Evolutionary conservation across 2,888 invertebrate genomes (phyloP).

Genomic region (Pyrochroa serraticornis): DNA sequence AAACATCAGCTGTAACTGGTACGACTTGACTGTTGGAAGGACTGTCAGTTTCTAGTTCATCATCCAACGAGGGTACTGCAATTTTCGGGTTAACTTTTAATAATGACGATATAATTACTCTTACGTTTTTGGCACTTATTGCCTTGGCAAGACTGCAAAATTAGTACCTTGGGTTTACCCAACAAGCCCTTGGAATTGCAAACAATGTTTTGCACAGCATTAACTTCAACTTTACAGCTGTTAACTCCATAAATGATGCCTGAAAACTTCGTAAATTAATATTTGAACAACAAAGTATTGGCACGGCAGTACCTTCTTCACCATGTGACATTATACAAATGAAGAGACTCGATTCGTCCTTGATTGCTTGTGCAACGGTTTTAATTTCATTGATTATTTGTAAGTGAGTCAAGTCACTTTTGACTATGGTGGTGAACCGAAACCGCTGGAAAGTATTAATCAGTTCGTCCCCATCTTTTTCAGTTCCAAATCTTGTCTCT

Average conservation of each 20-base stretch:
- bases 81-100: slow-evolving; percentile 4
- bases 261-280: slow-evolving; percentile 34
- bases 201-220: slow-evolving; percentile 56
- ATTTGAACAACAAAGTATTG: slow-evolving; percentile 9
- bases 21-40: slow-evolving; percentile 21
- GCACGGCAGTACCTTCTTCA: slow-evolving; percentile 44
- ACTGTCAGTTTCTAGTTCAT: slow-evolving; percentile 34
- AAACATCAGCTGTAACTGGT: slow-evolving; percentile 45
- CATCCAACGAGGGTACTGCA: slow-evolving; percentile 33
- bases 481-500: slow-evolving; percentile 53
- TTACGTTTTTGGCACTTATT: slow-evolving; percentile 46
- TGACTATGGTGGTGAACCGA: slow-evolving; percentile 50
- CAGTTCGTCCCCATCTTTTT: slow-evolving; percentile 50
- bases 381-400: slow-evolving; percentile 44
- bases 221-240: slow-evolving; percentile 58
- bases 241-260: slow-evolving; percentile 61
- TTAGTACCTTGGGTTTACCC: slow-evolving; percentile 63
- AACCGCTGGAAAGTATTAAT: slow-evolving; percentile 50
- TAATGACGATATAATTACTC: too few relatives aligned
- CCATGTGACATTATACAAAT: slow-evolving; percentile 60
- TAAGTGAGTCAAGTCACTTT: slow-evolving; percentile 46
- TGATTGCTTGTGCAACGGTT: slow-evolving; percentile 42
- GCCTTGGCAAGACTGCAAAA: slow-evolving; percentile 67
- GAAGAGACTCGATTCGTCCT: slow-evolving; percentile 53
- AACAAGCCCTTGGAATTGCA: slow-evolving; percentile 51